These are phyloP conservation scores for Gracilinanus agilis DNA, from an alignment of 2,113 vertebrate species.

Conservation along the genomic window DNA sequence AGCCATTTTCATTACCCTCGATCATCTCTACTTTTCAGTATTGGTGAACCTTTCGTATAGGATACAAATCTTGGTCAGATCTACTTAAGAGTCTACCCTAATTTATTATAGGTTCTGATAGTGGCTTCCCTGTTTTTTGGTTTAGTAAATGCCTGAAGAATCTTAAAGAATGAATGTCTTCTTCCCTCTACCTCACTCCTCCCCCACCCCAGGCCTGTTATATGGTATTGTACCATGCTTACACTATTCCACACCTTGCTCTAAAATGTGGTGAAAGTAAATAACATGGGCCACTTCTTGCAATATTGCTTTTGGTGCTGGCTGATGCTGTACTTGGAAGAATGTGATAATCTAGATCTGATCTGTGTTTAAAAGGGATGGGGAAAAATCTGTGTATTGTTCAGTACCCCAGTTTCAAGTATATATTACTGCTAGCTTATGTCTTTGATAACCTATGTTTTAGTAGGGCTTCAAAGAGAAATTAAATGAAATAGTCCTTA, in stretches of 20 bases:
- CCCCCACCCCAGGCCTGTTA: neutral
- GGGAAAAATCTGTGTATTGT: neutral
- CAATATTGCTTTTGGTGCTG: neutral
- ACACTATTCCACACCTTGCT: constrained; percentile 19
- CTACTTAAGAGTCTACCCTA: constrained; percentile 30
- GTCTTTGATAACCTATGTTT: neutral
- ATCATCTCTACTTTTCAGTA: constrained; percentile 41
- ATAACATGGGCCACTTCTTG: constrained; percentile 16
- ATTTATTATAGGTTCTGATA: neutral
- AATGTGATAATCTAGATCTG: neutral
- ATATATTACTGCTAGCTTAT: neutral
- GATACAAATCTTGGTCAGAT: constrained; percentile 31
- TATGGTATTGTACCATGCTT: constrained; percentile 15
- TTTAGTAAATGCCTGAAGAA: constrained; percentile 33
- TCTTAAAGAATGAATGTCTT: neutral
- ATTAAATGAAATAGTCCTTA: neutral
- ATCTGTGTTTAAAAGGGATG: neutral
- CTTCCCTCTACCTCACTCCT: neutral
- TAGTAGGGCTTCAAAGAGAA: constrained; percentile 3
- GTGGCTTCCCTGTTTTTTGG: constrained; percentile 36
- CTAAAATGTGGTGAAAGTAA: constrained; percentile 11
- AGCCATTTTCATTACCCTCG: constrained; percentile 56
- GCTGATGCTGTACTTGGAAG: neutral
- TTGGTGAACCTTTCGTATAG: constrained; percentile 40
- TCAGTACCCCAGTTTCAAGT: neutral